Evolutionary conservation across 2,113 vertebrate species (phyloP).

Genomic region (Xenus cinereus): DNA sequence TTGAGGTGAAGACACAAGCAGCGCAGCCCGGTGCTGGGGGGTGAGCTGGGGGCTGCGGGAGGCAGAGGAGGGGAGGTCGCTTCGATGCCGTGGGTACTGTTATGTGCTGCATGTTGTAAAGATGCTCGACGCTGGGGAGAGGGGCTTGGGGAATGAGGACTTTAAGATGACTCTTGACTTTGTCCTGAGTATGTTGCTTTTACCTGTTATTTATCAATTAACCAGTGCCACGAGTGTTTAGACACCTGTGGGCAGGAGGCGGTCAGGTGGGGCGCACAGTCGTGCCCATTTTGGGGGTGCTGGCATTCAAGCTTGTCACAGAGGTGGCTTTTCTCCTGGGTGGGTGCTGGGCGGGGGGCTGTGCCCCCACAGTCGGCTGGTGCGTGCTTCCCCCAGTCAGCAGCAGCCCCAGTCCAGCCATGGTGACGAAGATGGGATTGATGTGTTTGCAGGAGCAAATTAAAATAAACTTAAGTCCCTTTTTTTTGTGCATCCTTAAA

Average conservation of each 20-base stretch:
- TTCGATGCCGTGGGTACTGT: accelerated
- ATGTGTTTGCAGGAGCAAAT: not conserved
- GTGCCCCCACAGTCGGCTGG: accelerated
- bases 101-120: not conserved
- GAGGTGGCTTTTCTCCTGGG: not conserved
- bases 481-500: not conserved
- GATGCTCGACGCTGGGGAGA: not conserved
- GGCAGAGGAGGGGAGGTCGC: not conserved
- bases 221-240: accelerated
- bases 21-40: accelerated
- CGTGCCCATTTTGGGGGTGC: not conserved
- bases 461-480: not conserved
- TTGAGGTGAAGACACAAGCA: not conserved
- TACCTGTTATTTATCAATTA: not conserved
- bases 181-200: not conserved
- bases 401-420: not conserved
- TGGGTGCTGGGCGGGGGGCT: not conserved
- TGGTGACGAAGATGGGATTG: not conserved
- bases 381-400: not conserved
- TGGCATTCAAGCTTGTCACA: not conserved
- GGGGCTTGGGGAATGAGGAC: not conserved
- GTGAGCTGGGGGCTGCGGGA: not conserved
- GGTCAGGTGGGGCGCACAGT: accelerated
- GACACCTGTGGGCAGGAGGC: not conserved
- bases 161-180: not conserved